Evolutionary conservation across 2,888 invertebrate genomes (phyloP), one percentile per base, ranked within the genome.

Genomic region (Anoncus sp.): DNA sequence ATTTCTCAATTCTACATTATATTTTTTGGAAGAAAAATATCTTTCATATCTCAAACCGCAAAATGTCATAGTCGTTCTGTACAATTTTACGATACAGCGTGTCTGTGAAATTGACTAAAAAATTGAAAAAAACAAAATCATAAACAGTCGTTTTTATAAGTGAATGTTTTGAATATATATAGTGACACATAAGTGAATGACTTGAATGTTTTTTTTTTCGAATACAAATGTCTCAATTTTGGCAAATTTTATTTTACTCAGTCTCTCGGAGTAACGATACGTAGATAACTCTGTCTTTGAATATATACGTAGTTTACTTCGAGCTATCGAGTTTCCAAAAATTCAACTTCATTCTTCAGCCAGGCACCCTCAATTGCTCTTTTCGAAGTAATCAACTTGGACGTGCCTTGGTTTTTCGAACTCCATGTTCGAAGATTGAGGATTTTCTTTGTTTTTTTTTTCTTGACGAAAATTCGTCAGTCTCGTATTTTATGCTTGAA

Each of bases 241-340:
- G 12, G 18, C 5, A 18, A 62, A 10, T 45, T 24, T 16, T 6
- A 16, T 24, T 18, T 45, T 24, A 45, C 27, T 40, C 27, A 10
- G 7, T 4, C 24, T 27, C 16, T 24, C 40, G 24, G 51, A 35
- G 22, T 38, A 51, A 63, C 35, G n/a, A n/a, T 20, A 45, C 45
- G 18, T 35, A 31, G 22, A 51, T 49, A 22, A 24, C 10, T 38
- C 9, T 31, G 22, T 7, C 31, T 24, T 10, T 5, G 10, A 7
- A 18, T n/a, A 55, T n/a, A 35, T 14, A 38, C 5, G 27, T 24
- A 38, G n/a, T 10, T 9, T 14, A 38, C 22, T 14, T 62, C 10
- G 4, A 31, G 65, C 45, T n/a, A 57, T 73, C 59, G 67, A 72
- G 62, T 67, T 73, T 62, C 63, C 51, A 69, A 27, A 67, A 62